Evolutionary conservation across 2,113 vertebrate genomes (phyloP).

Genomic region (Heloderma charlesbogerti): DNA sequence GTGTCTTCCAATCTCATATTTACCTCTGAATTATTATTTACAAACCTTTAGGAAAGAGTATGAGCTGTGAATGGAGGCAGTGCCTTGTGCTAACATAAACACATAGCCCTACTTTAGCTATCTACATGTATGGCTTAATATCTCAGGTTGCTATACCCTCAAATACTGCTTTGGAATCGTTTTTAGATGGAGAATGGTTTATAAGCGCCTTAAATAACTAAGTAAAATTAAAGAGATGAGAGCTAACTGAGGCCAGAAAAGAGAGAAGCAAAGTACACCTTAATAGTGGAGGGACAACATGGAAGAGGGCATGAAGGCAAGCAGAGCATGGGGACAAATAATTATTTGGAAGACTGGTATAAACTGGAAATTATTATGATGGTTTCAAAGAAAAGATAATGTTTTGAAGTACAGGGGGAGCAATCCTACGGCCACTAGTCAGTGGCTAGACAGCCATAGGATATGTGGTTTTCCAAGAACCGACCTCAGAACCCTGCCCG

Average conservation of each 20-base stretch:
- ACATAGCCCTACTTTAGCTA: background rate
- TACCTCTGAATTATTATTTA: background rate
- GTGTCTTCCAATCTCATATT: background rate
- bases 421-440: too few species aligned
- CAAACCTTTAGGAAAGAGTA: background rate
- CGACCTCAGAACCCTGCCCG: too few species aligned
- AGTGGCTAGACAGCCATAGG: too few species aligned
- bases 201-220: too few species aligned
- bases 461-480: too few species aligned
- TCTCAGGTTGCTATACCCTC: background rate
- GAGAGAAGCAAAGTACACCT: background rate
- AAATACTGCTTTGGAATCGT: background rate
- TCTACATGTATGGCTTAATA: background rate
- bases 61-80: background rate
- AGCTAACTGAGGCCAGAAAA: background rate
- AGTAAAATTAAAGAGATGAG: background rate
- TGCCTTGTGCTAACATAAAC: background rate
- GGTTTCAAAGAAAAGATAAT: conserved; percentile 16
- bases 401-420: background rate
- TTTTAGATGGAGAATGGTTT: too few species aligned
- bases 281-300: too few species aligned
- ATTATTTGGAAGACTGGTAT: background rate
- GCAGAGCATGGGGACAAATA: background rate
- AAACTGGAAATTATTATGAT: background rate
- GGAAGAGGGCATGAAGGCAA: background rate